Evolutionary conservation across 2,797 vertebrate species (phyloP), one percentile per base, ranked within the genome.

Genomic region (Pelobates cultripes): DNA sequence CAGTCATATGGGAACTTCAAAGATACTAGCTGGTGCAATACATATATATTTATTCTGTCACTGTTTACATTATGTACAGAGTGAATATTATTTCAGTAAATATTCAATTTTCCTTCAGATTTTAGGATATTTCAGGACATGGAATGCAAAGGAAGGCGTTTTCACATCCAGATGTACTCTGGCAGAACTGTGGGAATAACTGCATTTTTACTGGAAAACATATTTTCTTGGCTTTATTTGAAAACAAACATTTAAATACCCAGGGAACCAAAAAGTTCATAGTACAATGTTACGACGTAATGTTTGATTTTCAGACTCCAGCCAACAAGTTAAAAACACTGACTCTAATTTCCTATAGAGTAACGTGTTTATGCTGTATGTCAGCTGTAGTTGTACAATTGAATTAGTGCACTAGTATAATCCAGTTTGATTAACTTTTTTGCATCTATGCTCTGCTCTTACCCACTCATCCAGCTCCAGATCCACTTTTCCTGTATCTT

Each of bases 221-320:
- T 43, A n/a, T 64, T 75, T 75, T 64, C 43, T 44, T 55, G 44
- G 17, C 44, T 51, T 51, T 53, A 8, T 51, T 45, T 71, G 51
- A 71, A 64, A 51, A 71, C 51, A 71, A 71, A 28, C 45, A 53
- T 71, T 71, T 51, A 51, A 71, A 51, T 51, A 71, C n/a, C 70
- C n/a, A 17, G 45, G 44, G n/a, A 71, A 53, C 5, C 8, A 51
- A 43, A 43, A 13, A 42, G 66, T 40, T 68, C 66, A n/a, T 5
- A 64, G 61, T 40, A 6, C 61, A 4, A n/a, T 40, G 14, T 40
- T 14, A 64, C 61, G 1, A 7, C 9, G 6, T 6, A 10, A 40
- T 28, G n/a, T 28, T 17, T 1, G 6, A 28, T 64, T 64, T 7
- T 64, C 5, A 1, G 47, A 6, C 47, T 51, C 10, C 10, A 51